These are phyloP conservation scores for Chydorus sphaericus DNA, from an alignment of 2,888 invertebrate genomes.

Conservation along the genomic window DNA sequence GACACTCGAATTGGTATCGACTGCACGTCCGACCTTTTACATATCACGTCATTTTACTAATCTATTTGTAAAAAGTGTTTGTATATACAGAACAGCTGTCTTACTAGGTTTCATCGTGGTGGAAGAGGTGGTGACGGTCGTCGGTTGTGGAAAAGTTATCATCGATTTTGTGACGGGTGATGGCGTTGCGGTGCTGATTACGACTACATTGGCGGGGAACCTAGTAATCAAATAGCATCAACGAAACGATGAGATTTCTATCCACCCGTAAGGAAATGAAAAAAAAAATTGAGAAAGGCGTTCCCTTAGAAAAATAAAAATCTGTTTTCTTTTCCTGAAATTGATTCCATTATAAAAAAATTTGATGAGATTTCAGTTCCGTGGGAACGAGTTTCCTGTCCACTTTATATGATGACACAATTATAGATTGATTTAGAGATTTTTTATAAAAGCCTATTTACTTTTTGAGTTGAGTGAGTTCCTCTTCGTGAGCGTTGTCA, in stretches of 20 bases:
- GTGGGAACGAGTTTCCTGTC: too few species aligned
- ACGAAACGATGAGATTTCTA: too few species aligned
- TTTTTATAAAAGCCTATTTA: too few species aligned
- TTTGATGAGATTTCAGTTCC: too few species aligned
- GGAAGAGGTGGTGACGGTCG: background rate
- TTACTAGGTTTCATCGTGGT: conserved; percentile 6
- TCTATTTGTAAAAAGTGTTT: background rate
- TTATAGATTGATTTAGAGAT: too few species aligned
- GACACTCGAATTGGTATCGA: conserved; percentile 76
- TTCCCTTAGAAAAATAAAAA: too few species aligned
- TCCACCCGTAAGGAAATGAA: too few species aligned
- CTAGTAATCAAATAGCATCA: too few species aligned
- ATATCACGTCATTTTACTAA: background rate
- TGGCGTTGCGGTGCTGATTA: background rate
- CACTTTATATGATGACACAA: too few species aligned
- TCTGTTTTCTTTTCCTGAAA: background rate
- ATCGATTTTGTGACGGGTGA: background rate
- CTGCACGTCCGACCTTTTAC: conserved; percentile 39
- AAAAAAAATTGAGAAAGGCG: too few species aligned
- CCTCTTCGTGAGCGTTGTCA: conserved; percentile 50
- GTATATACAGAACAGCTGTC: background rate
- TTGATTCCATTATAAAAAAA: background rate
- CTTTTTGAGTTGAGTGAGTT: conserved; percentile 43
- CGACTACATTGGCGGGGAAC: too few species aligned
- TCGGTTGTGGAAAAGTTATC: background rate